Percentiles rank a stretch among this genome's conserved stretches.
phyloP scores from a whole-genome alignment of 2,113 vertebrate genomes.

The Arizona elegans region DNA sequence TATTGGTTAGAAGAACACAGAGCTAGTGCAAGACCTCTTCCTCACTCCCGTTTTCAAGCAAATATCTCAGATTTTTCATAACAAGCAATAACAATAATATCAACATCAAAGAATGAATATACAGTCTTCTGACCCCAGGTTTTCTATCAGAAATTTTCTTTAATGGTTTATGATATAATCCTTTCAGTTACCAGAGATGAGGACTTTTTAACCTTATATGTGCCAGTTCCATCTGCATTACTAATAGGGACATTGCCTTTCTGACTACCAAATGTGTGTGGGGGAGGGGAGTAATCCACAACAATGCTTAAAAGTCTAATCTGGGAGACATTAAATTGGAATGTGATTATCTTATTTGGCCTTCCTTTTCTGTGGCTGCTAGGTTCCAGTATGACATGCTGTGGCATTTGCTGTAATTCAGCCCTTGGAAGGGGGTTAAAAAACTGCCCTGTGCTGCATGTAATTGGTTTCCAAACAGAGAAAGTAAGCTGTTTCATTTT shows the following conservation, averaged over 20 bases:
- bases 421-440: slow-evolving; percentile 33
- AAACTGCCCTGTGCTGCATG: slow-evolving; percentile 38
- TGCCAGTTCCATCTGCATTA: slow-evolving; percentile 59
- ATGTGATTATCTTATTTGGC: slow-evolving; percentile 66
- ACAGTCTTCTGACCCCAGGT: slow-evolving; percentile 40
- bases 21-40: slow-evolving; percentile 39
- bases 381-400: slow-evolving; percentile 53
- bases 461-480: slow-evolving; percentile 54
- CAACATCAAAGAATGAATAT: slow-evolving; percentile 27
- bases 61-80: slow-evolving; percentile 33
- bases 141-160: slow-evolving; percentile 57
- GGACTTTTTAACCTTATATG: slow-evolving; percentile 55
- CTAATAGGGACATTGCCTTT: slow-evolving; percentile 66
- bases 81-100: slow-evolving; percentile 13
- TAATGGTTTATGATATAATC: slow-evolving; percentile 58
- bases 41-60: slow-evolving; percentile 47
- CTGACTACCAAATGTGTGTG: slow-evolving; percentile 50
- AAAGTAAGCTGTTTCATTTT: slow-evolving; percentile 53
- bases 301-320: slow-evolving; percentile 63
- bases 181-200: slow-evolving; percentile 68
- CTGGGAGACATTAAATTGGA: slow-evolving; percentile 75
- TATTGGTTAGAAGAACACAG: slow-evolving; percentile 31
- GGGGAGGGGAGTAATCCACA: slow-evolving; percentile 61
- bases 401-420: slow-evolving; percentile 59
- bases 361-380: slow-evolving; percentile 54